Base-by-base conservation (phyloP, 2,888 invertebrate genomes). In the Cerastoderma edule region DNA sequence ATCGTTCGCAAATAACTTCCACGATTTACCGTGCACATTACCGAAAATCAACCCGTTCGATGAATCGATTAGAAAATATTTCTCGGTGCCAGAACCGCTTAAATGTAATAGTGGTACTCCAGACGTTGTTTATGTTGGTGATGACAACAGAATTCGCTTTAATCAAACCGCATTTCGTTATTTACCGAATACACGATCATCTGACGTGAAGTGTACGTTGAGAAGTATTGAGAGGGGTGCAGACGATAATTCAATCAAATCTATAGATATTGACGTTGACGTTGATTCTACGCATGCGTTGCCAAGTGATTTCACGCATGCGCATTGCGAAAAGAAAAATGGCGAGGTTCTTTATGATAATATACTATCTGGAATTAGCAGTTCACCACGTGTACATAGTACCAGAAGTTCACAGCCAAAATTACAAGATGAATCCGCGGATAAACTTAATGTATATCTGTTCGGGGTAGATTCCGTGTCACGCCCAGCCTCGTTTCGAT, bases 381-480 rank as follows among this genome's bases (percentile, higher is more conserved):
- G n/a, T 16, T 1, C 46, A 2, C 46, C 46, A 5, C 1, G 46
- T 1, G 46, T 46, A n/a, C 46, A n/a, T n/a, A n/a, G 46, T 46
- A n/a, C 16, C 46, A n/a, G 16, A 1, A 46, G 5, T 46, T 2
- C 46, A 19, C 19, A 46, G 1, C 1, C 46, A 16, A 46, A 46
- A 46, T 16, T 46, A n/a, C 16, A 19, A n/a, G 46, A 46, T n/a
- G 46, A 46, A 46, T 46, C 46, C 46, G 19, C 1, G 5, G 46
- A 46, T 19, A 46, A 46, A 2, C 5, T 46, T 19, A 46, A n/a
- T 46, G 2, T 46, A 19, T 46, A 46, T n/a, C n/a, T 46, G n/a
- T 46, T 46, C 46, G 46, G 46, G 16, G n/a, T 46, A 46, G 46
- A 46, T 46, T 46, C 46, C 46, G 46, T 46, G 46, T 46, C 46